Base-by-base conservation (phyloP, 2,888 invertebrate genomes). In the Alentia gelatinosa region DNA sequence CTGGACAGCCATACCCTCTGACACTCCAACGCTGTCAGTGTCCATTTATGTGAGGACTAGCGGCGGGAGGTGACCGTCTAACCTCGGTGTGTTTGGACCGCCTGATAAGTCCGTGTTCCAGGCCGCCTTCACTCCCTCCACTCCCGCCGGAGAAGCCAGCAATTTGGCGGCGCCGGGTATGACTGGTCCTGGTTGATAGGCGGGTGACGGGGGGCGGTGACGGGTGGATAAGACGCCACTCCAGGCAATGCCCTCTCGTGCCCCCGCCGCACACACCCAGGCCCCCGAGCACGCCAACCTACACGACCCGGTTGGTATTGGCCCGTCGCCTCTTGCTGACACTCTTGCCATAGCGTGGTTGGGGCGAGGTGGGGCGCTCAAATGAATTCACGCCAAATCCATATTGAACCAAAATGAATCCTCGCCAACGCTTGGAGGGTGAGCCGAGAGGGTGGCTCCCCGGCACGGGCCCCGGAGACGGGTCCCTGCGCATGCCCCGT, bases 351-450 rank as follows among this genome's bases (percentile, higher is more conserved):
- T 56, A 56, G 12, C 26, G 33, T 19, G 30, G 74, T 26, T 15
- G 74, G 74, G n/a, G 79, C 19, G 79, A 15, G 39, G 37, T 23
- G 79, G 37, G 37, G 37, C 37, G 37, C n/a, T 79, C 79, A 79
- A 79, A 79, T 79, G 79, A 79, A 79, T 79, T 79, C 79, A 12
- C 79, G 79, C 37, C 79, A 33, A 35, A 79, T 79, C 79, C 37
- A 79, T 79, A 79, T 79, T 79, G 79, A 79, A 79, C 79, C 79
- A 12, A 79, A 79, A 79, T 35, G 79, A 79, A 79, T 79, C 79
- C 39, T 35, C 79, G 79, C 79, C 79, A 19, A 79, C 15, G 37
- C 79, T 35, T 1, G 39, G 7, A 79, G 79, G 39, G 79, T 79
- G 79, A 79, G 12, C 37, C 26, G 79, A n/a, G 63, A n/a, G 47